Conservation (phyloP, 2,888 invertebrate species). For the Coronaproctus castanopsis region DNA sequence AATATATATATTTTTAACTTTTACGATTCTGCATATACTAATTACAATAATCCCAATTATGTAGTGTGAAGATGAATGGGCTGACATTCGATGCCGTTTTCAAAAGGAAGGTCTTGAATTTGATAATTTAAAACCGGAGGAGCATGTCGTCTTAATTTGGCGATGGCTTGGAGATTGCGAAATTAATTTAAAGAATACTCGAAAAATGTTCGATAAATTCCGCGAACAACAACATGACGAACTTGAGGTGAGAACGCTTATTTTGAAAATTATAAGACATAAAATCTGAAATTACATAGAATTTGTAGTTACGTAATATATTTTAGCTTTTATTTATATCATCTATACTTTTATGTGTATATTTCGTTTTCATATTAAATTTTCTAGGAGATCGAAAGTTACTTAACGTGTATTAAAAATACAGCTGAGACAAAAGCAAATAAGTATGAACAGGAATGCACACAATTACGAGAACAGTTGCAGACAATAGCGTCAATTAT, state of each 20-base stretch:
- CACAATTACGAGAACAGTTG: slow-evolving; percentile 25
- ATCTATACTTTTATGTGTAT: too few species aligned
- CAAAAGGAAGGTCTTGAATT: slow-evolving; percentile 26
- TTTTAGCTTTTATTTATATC: too few species aligned
- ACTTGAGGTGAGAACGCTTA: slow-evolving; percentile 23
- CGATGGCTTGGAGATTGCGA: slow-evolving; percentile 29
- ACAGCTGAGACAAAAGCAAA: slow-evolving; percentile 25
- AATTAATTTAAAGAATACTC: slow-evolving; percentile 26
- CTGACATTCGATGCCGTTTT: slow-evolving; percentile 26
- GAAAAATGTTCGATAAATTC: slow-evolving; percentile 28
- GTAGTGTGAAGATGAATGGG: slow-evolving; percentile 27
- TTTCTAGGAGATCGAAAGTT: slow-evolving; percentile 27
- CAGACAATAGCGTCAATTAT: not conserved
- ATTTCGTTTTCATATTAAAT: too few species aligned
- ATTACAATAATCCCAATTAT: too few species aligned
- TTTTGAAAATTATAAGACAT: too few species aligned
- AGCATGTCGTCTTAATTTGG: slow-evolving; percentile 27
- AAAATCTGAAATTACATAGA: too few species aligned
- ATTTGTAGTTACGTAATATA: too few species aligned
- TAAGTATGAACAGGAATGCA: slow-evolving; percentile 23
- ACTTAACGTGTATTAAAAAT: slow-evolving; percentile 26
- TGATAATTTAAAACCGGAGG: slow-evolving; percentile 23
- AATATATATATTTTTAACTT: too few species aligned
- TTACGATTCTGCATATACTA: too few species aligned
- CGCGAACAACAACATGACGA: slow-evolving; percentile 27